Base-by-base conservation (phyloP, 92 coral and sea anemone species). In the Phenganax marumi region DNA sequence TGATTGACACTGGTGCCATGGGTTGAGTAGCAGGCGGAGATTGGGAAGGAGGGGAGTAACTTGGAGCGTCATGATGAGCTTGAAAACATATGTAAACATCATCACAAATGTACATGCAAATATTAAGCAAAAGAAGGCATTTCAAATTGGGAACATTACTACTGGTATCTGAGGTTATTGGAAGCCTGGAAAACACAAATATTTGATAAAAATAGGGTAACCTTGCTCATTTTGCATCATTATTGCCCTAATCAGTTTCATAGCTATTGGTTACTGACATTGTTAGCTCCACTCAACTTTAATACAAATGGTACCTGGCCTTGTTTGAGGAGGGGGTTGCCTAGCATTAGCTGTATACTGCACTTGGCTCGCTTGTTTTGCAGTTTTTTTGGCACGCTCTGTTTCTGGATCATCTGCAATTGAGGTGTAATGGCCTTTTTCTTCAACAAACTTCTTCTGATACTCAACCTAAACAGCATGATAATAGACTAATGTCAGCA, bases 401-500 rank as follows among this genome's bases (percentile, higher is more conserved):
- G 97, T 96, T 86, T 92, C 99, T 22, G 99, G 97, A 75, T 96
- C 99, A 77, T 96, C 97, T 57, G 93, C 73, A 46, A 96, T 91
- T 12, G 88, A 82, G 50, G 92, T 96, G 75, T 91, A 96, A 76
- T 89, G 97, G 17, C 99, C 99, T 81, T 83, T 92, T 22, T 87
- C 89, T 70, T 84, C 91, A 70, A 87, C 97, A 88, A 92, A 96
- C 9, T 89, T 84, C 83, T 92, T 96, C 60, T 92, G 95, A 73
- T 96, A 96, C 84, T 92, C 91, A 82, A 96, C 80, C 99, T 96
- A 25, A 8, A 85, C 24, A 23, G 24, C 16, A 6, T n/a, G 57
- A 5, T 33, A 33, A 33, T 33, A 0, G 5, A 33, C 5, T 1
- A 2, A 33, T 33, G 43, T 33, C 43, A 33, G 5, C 5, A 33